These are phyloP conservation scores for Archivesica marissinica DNA, from an alignment of 1,140 invertebrate species.

Conservation along the genomic window DNA sequence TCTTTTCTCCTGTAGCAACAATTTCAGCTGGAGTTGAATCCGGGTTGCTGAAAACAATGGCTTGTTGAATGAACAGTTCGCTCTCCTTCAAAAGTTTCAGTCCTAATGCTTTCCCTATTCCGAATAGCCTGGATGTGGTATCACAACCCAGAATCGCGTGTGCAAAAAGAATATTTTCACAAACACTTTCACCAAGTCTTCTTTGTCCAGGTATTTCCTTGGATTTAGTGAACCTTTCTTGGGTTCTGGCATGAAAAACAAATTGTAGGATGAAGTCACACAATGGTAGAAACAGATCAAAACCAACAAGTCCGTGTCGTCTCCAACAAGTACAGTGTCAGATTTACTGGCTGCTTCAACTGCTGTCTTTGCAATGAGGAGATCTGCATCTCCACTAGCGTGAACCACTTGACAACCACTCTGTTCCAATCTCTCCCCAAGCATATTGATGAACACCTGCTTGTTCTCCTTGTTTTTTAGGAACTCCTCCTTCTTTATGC, in stretches of 20 bases:
- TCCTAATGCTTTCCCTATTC: constrained; percentile 33
- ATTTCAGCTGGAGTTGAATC: neutral
- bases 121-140: constrained; percentile 55
- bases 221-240: constrained; percentile 40
- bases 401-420: neutral
- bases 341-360: neutral
- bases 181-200: neutral
- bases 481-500: constrained; percentile 59
- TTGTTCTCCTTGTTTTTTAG: constrained; percentile 47
- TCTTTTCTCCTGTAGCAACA: constrained; percentile 31
- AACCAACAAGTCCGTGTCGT: constrained; percentile 41
- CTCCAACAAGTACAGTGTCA: constrained; percentile 8
- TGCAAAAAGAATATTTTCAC: neutral
- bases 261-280: neutral
- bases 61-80: too few species aligned
- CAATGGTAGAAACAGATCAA: constrained; percentile 22
- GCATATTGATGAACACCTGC: constrained; percentile 11
- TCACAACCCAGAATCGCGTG: constrained; percentile 64
- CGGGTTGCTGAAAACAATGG: neutral
- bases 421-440: neutral
- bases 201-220: constrained; percentile 29
- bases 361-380: neutral
- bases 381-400: constrained; percentile 34
- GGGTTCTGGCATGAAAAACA: constrained; percentile 29
- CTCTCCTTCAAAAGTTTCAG: constrained; percentile 17